Evolutionary conservation across 2,888 invertebrate species (phyloP).

Genomic region (Helobdella robusta): DNA sequence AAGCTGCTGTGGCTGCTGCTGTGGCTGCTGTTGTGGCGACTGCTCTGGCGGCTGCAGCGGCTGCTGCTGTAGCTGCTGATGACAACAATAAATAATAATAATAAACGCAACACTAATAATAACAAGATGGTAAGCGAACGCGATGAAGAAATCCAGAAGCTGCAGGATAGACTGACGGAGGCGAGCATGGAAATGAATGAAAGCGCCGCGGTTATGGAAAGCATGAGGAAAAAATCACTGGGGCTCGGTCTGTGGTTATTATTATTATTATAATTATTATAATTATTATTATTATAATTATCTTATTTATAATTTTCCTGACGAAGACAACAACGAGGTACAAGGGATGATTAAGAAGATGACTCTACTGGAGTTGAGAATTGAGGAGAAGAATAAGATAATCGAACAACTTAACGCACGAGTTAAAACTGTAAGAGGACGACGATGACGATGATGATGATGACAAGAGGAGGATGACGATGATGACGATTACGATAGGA

Average conservation of each 20-base stretch:
- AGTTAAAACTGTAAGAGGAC: slow-evolving; percentile 1
- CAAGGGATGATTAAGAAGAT: not conserved
- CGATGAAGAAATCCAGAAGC: slow-evolving; percentile 62
- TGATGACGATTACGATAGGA: too few relatives aligned
- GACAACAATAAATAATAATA: too few relatives aligned
- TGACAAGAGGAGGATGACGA: too few relatives aligned
- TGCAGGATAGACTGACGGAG: slow-evolving; percentile 64
- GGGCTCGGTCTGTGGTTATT: not conserved
- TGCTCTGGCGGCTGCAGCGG: too few relatives aligned
- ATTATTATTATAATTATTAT: not conserved
- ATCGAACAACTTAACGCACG: not conserved
- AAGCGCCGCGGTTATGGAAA: slow-evolving; percentile 55
- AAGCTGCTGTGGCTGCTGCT: too few relatives aligned
- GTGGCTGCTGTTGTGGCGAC: too few relatives aligned
- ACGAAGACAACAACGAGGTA: not conserved
- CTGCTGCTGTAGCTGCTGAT: too few relatives aligned
- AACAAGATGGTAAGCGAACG: slow-evolving; percentile 56
- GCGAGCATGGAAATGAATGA: slow-evolving; percentile 60
- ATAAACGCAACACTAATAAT: too few relatives aligned
- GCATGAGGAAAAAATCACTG: slow-evolving; percentile 46
- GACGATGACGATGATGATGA: too few relatives aligned
- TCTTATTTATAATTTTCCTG: not conserved
- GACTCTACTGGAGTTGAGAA: not conserved
- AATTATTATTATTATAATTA: not conserved
- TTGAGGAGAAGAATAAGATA: slow-evolving; percentile 14